Percentiles rank a stretch among this genome's conserved stretches.
Evolutionary conservation across 2,113 vertebrate species (phyloP).

Genomic region (Takifugu flavidus): DNA sequence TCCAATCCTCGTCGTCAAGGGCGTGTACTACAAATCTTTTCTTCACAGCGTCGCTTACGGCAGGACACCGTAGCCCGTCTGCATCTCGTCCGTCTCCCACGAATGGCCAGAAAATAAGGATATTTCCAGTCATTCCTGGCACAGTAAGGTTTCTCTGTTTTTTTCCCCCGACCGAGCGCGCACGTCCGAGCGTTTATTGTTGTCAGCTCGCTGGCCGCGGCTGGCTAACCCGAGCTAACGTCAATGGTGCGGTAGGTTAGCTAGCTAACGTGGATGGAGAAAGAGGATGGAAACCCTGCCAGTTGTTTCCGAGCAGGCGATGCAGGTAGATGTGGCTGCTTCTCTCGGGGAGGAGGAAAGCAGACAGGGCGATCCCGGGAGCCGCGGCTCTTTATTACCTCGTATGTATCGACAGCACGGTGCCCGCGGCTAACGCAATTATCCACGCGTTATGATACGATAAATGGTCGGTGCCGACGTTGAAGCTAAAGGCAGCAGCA

Average conservation of each 20-base stretch:
- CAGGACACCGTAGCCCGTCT: constrained; percentile 26
- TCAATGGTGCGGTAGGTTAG: constrained; percentile 32
- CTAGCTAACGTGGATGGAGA: constrained; percentile 64
- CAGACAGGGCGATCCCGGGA: neutral
- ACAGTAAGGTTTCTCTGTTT: constrained; percentile 46
- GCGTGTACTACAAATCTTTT: constrained; percentile 67
- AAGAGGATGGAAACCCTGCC: constrained; percentile 24
- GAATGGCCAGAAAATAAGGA: constrained; percentile 55
- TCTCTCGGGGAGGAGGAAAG: neutral
- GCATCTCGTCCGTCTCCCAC: constrained; percentile 23
- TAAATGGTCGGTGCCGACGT: constrained; percentile 28
- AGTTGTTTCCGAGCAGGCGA: constrained; percentile 16
- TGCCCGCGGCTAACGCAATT: constrained; percentile 26
- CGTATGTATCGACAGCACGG: neutral
- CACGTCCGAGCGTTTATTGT: neutral
- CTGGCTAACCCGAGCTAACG: constrained; percentile 43
- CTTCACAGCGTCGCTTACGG: constrained; percentile 57
- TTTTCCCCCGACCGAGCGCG: neutral
- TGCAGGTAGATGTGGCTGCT: constrained; percentile 5
- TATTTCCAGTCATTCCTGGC: constrained; percentile 7
- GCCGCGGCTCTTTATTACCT: constrained; percentile 16
- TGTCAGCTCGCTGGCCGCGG: constrained; percentile 3
- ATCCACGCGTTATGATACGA: constrained; percentile 1
- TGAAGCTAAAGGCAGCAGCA: too few relatives aligned
- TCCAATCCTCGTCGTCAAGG: constrained; percentile 66